These are phyloP conservation scores for Vanessa cardui DNA, from an alignment of 2,888 invertebrate species.

Conservation along the genomic window DNA sequence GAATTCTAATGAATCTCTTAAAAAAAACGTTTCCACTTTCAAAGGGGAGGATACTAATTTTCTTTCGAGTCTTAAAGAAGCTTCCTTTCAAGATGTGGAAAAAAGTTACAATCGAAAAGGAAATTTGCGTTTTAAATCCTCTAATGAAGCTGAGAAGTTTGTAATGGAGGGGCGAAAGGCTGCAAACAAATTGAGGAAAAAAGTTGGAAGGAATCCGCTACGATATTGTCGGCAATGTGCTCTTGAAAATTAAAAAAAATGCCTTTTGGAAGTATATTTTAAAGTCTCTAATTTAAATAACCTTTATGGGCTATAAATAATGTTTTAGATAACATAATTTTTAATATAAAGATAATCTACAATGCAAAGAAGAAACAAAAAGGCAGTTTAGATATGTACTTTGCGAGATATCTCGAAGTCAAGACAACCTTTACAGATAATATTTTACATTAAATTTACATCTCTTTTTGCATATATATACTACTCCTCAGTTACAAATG, in stretches of 20 bases:
- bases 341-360: too few species aligned
- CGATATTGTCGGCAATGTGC: conserved; percentile 31
- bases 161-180: conserved; percentile 81
- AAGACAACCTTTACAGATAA: too few species aligned
- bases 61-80: conserved; percentile 80
- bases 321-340: too few species aligned
- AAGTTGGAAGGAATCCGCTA: conserved; percentile 44
- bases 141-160: conserved; percentile 83
- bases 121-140: conserved; percentile 83
- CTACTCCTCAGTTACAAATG: too few species aligned
- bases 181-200: conserved; percentile 77
- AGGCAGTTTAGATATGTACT: too few species aligned
- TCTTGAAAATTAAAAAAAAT: conserved; percentile 7
- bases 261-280: background rate
- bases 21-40: conserved; percentile 73
- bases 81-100: conserved; percentile 80
- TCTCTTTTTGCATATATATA: too few species aligned
- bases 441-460: too few species aligned
- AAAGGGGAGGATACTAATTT: conserved; percentile 81
- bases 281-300: background rate
- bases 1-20: conserved; percentile 73
- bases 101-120: conserved; percentile 83
- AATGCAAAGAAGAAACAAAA: too few species aligned
- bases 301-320: background rate
- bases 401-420: too few species aligned